These are phyloP conservation scores for Rhyacophila evoluta DNA, from an alignment of 2,888 invertebrate genomes.

Conservation along the genomic window DNA sequence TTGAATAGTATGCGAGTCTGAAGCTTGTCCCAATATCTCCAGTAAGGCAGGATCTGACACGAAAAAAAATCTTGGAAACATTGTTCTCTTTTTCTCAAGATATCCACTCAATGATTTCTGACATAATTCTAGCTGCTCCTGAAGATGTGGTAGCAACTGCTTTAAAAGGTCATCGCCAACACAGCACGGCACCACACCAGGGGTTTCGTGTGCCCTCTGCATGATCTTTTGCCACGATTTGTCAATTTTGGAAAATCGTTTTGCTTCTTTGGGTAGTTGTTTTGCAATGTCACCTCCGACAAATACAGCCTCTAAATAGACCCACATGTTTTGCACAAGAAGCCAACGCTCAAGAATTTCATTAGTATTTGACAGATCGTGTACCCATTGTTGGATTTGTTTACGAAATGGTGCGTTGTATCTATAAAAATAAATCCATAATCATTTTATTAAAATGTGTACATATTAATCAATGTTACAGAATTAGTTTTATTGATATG, in stretches of 20 bases:
- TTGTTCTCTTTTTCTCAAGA: slow-evolving; percentile 89
- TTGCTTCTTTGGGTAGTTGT: slow-evolving; percentile 94
- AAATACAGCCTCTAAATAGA: slow-evolving; percentile 97
- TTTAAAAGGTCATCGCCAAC: slow-evolving; percentile 95
- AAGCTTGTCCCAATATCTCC: slow-evolving; percentile 93
- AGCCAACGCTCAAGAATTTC: slow-evolving; percentile 97
- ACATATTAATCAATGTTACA: too few species aligned
- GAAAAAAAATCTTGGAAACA: slow-evolving; percentile 95
- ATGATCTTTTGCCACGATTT: slow-evolving; percentile 99
- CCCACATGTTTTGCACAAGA: slow-evolving; percentile 98
- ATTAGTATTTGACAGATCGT: slow-evolving; percentile 94
- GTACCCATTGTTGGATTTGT: slow-evolving; percentile 96
- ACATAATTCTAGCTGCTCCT: slow-evolving; percentile 95
- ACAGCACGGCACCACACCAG: slow-evolving; percentile 95
- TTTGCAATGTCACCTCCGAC: slow-evolving; percentile 99
- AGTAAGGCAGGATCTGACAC: slow-evolving; percentile 93
- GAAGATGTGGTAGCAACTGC: slow-evolving; percentile 92
- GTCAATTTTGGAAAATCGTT: slow-evolving; percentile 95
- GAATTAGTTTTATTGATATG: too few species aligned
- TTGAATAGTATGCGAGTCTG: slow-evolving; percentile 95
- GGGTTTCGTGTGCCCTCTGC: slow-evolving; percentile 96
- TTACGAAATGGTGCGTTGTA: slow-evolving; percentile 97
- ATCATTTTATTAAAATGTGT: too few species aligned
- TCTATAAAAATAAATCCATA: slow-evolving; percentile 67
- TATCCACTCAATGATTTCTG: slow-evolving; percentile 97